Base-by-base conservation (phyloP, 2,888 invertebrate genomes). In the Teinopalpus imperialis region DNA sequence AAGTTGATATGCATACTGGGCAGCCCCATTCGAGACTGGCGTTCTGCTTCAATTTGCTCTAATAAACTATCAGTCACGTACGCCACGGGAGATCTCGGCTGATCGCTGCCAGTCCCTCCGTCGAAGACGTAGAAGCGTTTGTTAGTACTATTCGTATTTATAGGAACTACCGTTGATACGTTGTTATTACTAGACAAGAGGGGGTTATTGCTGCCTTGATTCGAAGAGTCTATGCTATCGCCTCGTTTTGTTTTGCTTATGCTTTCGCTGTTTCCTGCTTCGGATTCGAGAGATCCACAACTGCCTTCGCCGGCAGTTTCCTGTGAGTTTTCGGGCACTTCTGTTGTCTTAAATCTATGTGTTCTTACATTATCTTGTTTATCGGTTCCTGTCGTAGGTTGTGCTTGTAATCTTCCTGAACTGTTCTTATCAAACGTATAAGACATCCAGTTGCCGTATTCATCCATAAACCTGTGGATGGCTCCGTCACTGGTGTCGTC, bases 391-490 rank as follows among this genome's bases (percentile, higher is more conserved):
- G 80, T 75, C 10, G 81, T 72, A 0, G 81, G 75, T 37, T 88
- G 86, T 1, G 79, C 75, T 48, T 90, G 89, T 0, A 79, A 71
- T 34, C 81, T 70, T 0, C 91, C 91, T 1, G 90, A 81, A 56
- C 93, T 93, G 57, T 93, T 94, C 61, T 95, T 95, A 60, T 96
- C 95, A 69, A 97, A 97, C 0, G 95, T 95, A 21, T 88, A 87
- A 0, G 95, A 94, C 81, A 95, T 91, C 95, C 96, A 96, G 62
- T 95, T 94, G 27, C 95, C 96, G 60, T 92, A 92, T 67, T 96
- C 96, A 63, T 97, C 96, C 73, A 94, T 92, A 64, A 95, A 96
- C 70, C 94, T 95, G 74, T 97, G 96, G 26, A 95, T 93, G 1
- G 96, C 94, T 6, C 95, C 96, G 60, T 96, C 95, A 1, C 90